Evolutionary conservation across 2,888 invertebrate species (phyloP), one percentile per base, ranked within the genome.

Genomic region (Cephus runcator): DNA sequence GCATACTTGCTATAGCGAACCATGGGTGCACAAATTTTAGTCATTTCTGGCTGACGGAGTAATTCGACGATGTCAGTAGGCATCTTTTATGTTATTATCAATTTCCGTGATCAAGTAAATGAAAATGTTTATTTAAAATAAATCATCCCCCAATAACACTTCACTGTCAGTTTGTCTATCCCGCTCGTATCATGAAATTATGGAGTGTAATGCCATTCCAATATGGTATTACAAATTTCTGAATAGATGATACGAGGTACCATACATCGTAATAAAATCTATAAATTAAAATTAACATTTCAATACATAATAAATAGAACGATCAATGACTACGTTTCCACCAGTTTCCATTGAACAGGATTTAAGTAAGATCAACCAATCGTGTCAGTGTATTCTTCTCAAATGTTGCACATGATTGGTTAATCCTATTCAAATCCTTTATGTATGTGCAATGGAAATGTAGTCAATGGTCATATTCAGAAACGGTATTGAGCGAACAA

Each of bases 21-120:
- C 99, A 99, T 99, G 0, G 99, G 99, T 2, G 98, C 98, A 92
- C 97, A 96, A 75, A 98, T 94, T 92, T 96, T 96, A 4, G 97
- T 92, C 77, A 85, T 82, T 85, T 92, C 92, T 4, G 93, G 92
- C 73, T 93, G 92, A 78, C 92, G 90, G 87, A 98, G 96, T 76
- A 97, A 90, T 75, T 96, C 94, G 76, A 94, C 81, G 80, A 96
- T 92, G 89, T 94, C 92, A 23, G 83, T 88, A 86, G 85, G 78
- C 89, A 90, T 90, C 81, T 33, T 76, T 40, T 35, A n/a, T 34
- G 2, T 56, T 34, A 69, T 30, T 69, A 31, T 1, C 12, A 33
- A 35, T 40, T 34, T 31, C 9, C 56, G 23, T 23, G 23, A 40
- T 40, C 1, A 40, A 40, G 6, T 56, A 56, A 56, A 56, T 23